phyloP scores from a whole-genome alignment of 2,797 vertebrate species.

The Poecilia gillii region DNA sequence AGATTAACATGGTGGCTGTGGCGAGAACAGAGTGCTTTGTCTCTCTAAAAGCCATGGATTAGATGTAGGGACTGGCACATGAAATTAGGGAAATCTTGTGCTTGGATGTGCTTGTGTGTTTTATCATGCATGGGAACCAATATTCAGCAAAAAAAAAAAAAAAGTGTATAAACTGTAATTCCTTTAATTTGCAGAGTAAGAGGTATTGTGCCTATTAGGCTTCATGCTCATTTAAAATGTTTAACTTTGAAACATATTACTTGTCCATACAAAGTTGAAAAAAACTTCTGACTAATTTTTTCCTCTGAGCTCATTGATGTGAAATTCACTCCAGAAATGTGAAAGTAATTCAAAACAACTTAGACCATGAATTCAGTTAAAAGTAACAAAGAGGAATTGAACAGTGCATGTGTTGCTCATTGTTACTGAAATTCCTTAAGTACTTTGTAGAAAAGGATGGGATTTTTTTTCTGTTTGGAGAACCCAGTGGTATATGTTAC shows the following conservation, averaged over 20 bases:
- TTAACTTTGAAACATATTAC: not conserved
- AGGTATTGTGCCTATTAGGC: not conserved
- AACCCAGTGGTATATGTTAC: not conserved
- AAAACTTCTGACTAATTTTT: not conserved
- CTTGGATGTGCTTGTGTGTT: conserved; percentile 29
- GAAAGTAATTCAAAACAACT: not conserved
- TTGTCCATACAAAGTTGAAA: not conserved
- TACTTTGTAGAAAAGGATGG: not conserved
- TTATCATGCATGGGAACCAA: conserved; percentile 29
- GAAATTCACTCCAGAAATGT: not conserved
- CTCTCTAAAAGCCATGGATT: conserved; percentile 69
- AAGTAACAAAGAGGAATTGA: no score
- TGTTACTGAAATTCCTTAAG: not conserved
- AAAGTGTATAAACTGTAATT: not conserved
- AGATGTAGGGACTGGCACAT: conserved; percentile 60
- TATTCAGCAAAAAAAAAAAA: not conserved
- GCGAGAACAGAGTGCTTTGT: conserved; percentile 75
- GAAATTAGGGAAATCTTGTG: conserved; percentile 54
- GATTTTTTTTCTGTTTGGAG: not conserved
- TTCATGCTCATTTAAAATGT: not conserved
- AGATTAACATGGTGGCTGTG: conserved; percentile 73
- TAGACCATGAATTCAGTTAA: not conserved
- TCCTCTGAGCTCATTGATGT: not conserved
- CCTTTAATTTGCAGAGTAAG: not conserved
- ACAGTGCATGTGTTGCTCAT: not conserved